Base-by-base conservation (phyloP, 2,888 invertebrate genomes). In the Drosophila kanekoi region DNA sequence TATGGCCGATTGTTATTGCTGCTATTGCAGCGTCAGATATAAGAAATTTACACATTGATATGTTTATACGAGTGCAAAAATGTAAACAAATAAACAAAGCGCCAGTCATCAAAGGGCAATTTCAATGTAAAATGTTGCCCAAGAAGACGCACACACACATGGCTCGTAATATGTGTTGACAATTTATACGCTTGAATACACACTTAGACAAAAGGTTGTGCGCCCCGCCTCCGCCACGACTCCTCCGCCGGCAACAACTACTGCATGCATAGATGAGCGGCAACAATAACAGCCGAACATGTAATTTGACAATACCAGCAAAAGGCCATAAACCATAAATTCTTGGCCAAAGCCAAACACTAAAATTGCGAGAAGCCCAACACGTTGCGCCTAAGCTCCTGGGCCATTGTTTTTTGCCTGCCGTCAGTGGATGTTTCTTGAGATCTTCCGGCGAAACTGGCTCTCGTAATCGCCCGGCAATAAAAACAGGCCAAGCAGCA, bases 311-410 rank as follows among this genome's bases (percentile, higher is more conserved):
- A 86, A 80, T 80, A 88, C 77, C 75, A 81, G 72, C 66, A 72
- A 75, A 79, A 83, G 67, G 73, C 78, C 84, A 89, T 89, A 88
- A 90, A 81, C 86, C 82, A 89, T 88, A 89, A 82, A 90, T 82
- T 89, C 75, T 76, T 51, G 68, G 67, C 56, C 64, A 71, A 71
- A 66, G 74, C 66, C 66, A 59, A 78, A 53, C 82, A 84, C 85
- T 83, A 83, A 86, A 83, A 79, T 56, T 65, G 37, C 48, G 63
- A 20, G 47, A 14, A 28, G 63, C 18, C 56, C 45, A 69, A 69
- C 57, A 23, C 28, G 28, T 28, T 28, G 47, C 44, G 52, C 44
- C 65, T 56, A 45, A 77, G 60, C 45, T 49, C 28, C 32, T 41
- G 16, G 18, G 23, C 58, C 56, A 83, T 71, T 77, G 74, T 77